Conservation (phyloP, 2,888 invertebrate genomes). For the Poecilus cupreus region DNA sequence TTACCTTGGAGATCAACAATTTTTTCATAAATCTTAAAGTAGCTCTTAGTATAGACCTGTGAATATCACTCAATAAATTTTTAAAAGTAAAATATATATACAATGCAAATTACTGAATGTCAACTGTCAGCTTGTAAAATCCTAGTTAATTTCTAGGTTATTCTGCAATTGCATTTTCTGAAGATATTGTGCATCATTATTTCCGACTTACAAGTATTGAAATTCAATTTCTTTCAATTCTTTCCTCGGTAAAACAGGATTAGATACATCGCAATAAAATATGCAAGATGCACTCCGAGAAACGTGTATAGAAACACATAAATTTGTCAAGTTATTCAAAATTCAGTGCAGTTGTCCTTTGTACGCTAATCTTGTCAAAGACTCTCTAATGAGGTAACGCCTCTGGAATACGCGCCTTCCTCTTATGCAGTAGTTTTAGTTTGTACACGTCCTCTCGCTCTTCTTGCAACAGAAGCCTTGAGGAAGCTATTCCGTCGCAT, state of each 20-base stretch:
- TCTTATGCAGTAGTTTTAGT: neutral
- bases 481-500: neutral
- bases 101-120: too few species aligned
- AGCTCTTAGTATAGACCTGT: too few species aligned
- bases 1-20: too few species aligned
- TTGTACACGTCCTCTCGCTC: neutral
- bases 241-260: neutral
- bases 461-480: too few species aligned
- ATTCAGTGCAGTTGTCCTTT: constrained; percentile 45
- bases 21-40: too few species aligned
- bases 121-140: neutral
- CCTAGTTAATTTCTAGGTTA: neutral
- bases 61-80: too few species aligned
- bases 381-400: constrained; percentile 45
- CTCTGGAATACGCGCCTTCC: constrained; percentile 1
- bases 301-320: constrained; percentile 51
- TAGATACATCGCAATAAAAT: constrained; percentile 30
- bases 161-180: neutral
- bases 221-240: neutral
- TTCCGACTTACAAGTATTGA: neutral
- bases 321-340: constrained; percentile 55
- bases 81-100: too few species aligned
- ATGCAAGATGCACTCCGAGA: constrained; percentile 15
- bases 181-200: neutral
- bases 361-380: constrained; percentile 54